Base-by-base conservation (phyloP, 2,113 vertebrate species). In the Triplophysa rosa region DNA sequence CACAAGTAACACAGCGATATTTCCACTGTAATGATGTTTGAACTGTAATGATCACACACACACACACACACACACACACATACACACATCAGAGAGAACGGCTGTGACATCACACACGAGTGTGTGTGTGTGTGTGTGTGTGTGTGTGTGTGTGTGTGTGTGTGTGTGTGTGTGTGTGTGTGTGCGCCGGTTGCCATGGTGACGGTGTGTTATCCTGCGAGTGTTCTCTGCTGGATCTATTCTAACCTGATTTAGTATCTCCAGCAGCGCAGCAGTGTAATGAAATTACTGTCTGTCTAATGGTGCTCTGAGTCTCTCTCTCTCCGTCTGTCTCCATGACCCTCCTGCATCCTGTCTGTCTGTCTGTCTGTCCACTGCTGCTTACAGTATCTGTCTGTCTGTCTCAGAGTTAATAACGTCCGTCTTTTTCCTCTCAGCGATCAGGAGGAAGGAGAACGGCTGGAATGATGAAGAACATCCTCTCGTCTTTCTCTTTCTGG, bases 401-500 rank as follows among this genome's bases (percentile, higher is more conserved):
- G 24, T 68, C 23, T 59, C 42, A 11, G 69, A 72, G 70, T 69
- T 70, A 45, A 62, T 80, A 37, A 26, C 23, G n/a, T 29, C 26
- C 26, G 62, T 79, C 24, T 76, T 63, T 54, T 82, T 19, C 42
- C 77, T 29, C 76, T 0, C 87, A 99, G 97, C 96, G 0, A 96
- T 98, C 88, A 95, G 97, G 86, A 95, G 97, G 86, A 99, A 98
- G 88, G 96, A 98, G 88, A 99, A 99, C n/a, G 97, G 97, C 77
- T 99, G 97, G 97, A 97, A 98, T 0, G 95, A 99, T 1, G 97
- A 99, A 91, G 96, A 99, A 83, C 97, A 99, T 87, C 97, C 97
- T 0, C 92, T 99, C 24, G 97, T 99, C 68, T 98, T 99, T 88
- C 95, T 99, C 77, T 99, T 99, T 90, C 90, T 99, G 65, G 97